Conservation (phyloP, 2,888 invertebrate genomes). For the Oxytorus armatus region DNA sequence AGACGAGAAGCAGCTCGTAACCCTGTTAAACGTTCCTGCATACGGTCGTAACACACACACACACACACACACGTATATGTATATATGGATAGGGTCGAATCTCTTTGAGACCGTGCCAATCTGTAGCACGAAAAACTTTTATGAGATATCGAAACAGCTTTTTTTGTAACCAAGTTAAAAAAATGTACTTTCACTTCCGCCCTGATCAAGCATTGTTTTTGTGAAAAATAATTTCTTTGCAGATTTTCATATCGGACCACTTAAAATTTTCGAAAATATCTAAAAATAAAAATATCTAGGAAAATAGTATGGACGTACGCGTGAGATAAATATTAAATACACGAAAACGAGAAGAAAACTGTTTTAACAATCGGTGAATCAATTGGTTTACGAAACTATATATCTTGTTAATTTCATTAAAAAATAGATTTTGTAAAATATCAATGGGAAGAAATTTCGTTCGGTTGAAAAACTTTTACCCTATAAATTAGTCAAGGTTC, state of each 20-base stretch:
- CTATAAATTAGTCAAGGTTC: conserved; percentile 20
- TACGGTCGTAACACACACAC: too few relatives aligned
- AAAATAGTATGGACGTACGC: too few relatives aligned
- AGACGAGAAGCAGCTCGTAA: conserved; percentile 29
- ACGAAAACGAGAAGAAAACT: too few relatives aligned
- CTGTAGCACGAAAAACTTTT: conserved; percentile 9
- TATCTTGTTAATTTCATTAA: not conserved
- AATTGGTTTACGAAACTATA: not conserved
- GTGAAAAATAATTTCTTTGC: too few relatives aligned
- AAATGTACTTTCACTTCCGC: too few relatives aligned
- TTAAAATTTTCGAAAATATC: too few relatives aligned
- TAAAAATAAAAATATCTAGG: too few relatives aligned
- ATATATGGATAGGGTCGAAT: not conserved
- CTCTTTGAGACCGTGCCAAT: conserved; percentile 18
- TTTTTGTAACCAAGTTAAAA: not conserved
- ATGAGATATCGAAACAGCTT: conserved; percentile 6
- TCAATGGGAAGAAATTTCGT: not conserved
- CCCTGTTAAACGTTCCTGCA: conserved; percentile 23
- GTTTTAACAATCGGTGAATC: too few relatives aligned
- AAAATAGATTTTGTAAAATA: conserved; percentile 14
- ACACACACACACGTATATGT: not conserved
- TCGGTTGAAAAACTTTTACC: not conserved
- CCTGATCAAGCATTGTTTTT: too few relatives aligned
- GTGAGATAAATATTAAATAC: too few relatives aligned
- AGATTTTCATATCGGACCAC: too few relatives aligned